These are phyloP conservation scores for Eremophila alpestris DNA, from an alignment of 2,797 vertebrate genomes.

Conservation along the genomic window DNA sequence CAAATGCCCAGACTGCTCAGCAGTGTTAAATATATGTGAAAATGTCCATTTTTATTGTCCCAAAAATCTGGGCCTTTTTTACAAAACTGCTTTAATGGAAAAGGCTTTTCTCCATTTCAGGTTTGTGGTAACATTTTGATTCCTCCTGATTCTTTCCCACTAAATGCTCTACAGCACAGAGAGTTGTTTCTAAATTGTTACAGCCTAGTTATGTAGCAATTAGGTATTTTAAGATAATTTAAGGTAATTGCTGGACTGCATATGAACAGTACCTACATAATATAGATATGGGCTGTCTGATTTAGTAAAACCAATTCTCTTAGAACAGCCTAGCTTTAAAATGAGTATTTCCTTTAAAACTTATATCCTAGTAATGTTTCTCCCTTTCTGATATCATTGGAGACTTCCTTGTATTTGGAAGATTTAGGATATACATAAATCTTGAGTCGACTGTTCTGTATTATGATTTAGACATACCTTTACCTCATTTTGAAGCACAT, in stretches of 20 bases:
- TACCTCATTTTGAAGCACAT: background rate
- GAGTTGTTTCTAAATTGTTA: background rate
- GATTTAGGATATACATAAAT: background rate
- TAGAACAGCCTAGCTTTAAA: background rate
- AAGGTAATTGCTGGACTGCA: background rate
- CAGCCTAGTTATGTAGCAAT: background rate
- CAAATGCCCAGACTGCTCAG: background rate
- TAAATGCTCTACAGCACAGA: background rate
- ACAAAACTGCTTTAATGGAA: background rate
- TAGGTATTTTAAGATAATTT: background rate
- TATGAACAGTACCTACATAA: background rate
- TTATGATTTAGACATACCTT: background rate
- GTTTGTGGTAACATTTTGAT: background rate
- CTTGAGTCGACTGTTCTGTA: background rate
- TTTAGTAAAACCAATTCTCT: background rate
- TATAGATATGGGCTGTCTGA: background rate
- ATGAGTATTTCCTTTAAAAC: background rate
- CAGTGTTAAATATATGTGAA: background rate
- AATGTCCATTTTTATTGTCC: background rate
- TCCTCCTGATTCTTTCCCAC: background rate
- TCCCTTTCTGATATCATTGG: background rate
- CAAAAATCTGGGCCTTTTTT: background rate
- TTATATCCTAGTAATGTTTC: background rate
- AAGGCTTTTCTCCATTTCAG: background rate
- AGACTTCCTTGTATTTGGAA: background rate